phyloP scores from a whole-genome alignment of 2,888 invertebrate genomes.

The Rhagophthalmus giganteus region DNA sequence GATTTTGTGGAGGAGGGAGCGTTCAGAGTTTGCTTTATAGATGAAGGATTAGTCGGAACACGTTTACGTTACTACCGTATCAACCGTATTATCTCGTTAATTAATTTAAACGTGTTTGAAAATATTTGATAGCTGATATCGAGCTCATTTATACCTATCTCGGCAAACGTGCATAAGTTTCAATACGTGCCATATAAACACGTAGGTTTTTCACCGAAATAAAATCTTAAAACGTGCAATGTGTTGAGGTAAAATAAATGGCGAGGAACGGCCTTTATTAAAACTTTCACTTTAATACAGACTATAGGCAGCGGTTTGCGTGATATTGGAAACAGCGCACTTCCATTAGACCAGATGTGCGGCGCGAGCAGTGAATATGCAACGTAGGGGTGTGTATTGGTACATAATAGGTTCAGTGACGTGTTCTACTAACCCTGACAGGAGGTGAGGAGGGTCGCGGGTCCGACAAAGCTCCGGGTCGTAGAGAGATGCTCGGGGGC shows the following conservation, averaged over 20 bases:
- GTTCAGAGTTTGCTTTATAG: slow-evolving; percentile 14
- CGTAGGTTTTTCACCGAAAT: too few relatives aligned
- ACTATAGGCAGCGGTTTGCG: slow-evolving; percentile 33
- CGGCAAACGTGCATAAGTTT: too few relatives aligned
- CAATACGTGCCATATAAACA: too few relatives aligned
- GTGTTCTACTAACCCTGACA: slow-evolving; percentile 59
- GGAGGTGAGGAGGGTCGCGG: slow-evolving; percentile 55
- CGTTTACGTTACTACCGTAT: too few relatives aligned
- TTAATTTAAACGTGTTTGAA: too few relatives aligned
- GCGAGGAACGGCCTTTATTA: neutral
- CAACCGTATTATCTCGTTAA: too few relatives aligned
- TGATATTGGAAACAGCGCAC: slow-evolving; percentile 53
- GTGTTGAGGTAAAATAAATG: neutral
- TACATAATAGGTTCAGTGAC: slow-evolving; percentile 59
- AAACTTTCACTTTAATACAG: slow-evolving; percentile 11
- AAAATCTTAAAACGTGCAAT: too few relatives aligned
- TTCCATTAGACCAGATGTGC: slow-evolving; percentile 55
- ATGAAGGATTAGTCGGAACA: too few relatives aligned
- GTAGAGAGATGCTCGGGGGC: slow-evolving; percentile 33
- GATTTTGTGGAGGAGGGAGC: slow-evolving; percentile 22
- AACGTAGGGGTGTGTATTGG: slow-evolving; percentile 45
- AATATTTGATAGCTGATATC: too few relatives aligned
- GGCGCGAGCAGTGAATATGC: slow-evolving; percentile 46
- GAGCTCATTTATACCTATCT: too few relatives aligned
- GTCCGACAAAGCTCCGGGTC: slow-evolving; percentile 49